Percentiles rank a stretch among this genome's conserved stretches.
Conservation (phyloP, 1,140 invertebrate genomes). For the Dendroctonus ponderosae region DNA sequence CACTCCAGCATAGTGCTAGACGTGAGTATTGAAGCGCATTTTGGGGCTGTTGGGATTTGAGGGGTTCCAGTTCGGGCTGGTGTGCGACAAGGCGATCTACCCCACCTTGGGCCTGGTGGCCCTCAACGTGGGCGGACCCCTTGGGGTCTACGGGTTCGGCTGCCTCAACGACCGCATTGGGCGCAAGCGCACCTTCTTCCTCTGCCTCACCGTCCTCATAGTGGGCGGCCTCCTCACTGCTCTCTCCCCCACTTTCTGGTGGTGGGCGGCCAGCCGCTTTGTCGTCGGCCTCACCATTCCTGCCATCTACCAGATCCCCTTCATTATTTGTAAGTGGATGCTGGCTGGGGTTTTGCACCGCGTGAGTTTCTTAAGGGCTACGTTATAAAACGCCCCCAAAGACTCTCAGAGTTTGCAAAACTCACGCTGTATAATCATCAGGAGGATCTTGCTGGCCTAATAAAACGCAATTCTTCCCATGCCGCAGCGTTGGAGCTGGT, state of each 20-base stretch:
- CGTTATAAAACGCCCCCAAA: too few species aligned
- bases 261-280: constrained; percentile 73
- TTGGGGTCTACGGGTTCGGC: constrained; percentile 84
- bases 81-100: constrained; percentile 80
- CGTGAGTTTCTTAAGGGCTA: too few species aligned
- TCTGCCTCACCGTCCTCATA: constrained; percentile 74
- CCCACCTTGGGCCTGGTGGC: constrained; percentile 80
- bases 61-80: constrained; percentile 74
- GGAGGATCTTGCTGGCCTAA: background rate
- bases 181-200: constrained; percentile 76
- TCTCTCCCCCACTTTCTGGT: constrained; percentile 73
- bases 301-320: constrained; percentile 92
- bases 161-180: constrained; percentile 81
- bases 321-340: constrained; percentile 75
- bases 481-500: constrained; percentile 82
- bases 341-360: too few species aligned
- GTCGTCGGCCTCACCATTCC: constrained; percentile 85
- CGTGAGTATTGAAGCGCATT: constrained; percentile 54
- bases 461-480: background rate
- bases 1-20: constrained; percentile 78
- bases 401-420: too few species aligned
- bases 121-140: constrained; percentile 78
- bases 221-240: constrained; percentile 75
- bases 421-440: background rate
- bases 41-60: background rate